Base-by-base conservation (phyloP, 2,888 invertebrate species). In the Conistra vaccinii region DNA sequence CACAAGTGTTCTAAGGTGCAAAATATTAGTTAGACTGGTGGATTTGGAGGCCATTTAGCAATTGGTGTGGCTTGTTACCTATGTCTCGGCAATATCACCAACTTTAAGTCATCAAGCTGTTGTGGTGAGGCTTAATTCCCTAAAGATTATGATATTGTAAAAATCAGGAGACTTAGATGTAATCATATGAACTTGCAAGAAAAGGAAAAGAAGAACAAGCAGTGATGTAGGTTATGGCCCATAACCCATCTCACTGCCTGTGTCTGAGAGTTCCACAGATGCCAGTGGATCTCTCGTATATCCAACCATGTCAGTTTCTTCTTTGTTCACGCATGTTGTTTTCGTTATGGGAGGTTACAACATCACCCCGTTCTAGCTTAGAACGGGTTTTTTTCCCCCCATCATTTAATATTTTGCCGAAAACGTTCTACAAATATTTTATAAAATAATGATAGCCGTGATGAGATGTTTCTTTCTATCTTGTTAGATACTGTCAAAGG, bases 401-500 rank as follows among this genome's bases (percentile, higher is more conserved):
- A 58, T 39, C 53, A 53, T 51, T 72, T 32, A 72, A 65, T 69
- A 35, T 57, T 63, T 71, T 83, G 35, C 51, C 20, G n/a, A 58
- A 70, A 63, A 65, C 53, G 80, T 79, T 81, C 55, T 45, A 20
- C 29, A 58, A 62, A 61, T 39, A 3, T 61, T 58, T 67, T 55
- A 65, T 35, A 69, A 48, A n/a, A n/a, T n/a, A n/a, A 29, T 70
- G n/a, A 70, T 60, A 83, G 57, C 12, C 29, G 26, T 51, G 29
- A 73, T 57, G 58, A 63, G 62, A 39, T 58, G 29, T 35, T 55
- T 26, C 20, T 32, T 35, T 35, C 35, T n/a, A 69, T 69, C 66
- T 77, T 39, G 71, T 57, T 69, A n/a, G n/a, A n/a, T n/a, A 51
- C 12, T 57, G 61, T 81, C 29, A 58, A 39, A 55, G 12, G 32